Evolutionary conservation across 2,113 vertebrate species (phyloP), one percentile per base, ranked within the genome.

Genomic region (Sylvia atricapilla): DNA sequence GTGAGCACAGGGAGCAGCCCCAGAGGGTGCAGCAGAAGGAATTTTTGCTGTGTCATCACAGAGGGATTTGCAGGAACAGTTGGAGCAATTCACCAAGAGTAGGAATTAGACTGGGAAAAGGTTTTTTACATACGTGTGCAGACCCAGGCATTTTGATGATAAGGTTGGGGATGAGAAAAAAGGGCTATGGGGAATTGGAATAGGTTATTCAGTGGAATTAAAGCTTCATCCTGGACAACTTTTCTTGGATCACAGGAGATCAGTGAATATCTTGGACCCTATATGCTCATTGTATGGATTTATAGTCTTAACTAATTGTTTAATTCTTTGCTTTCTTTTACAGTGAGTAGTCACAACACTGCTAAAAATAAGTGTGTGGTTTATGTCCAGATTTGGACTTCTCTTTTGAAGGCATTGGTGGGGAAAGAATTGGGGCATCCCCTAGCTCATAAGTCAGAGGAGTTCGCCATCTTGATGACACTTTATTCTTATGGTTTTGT

Each of bases 1-100:
- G 68, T 0, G 2, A 25, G 33, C 56, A 37, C 2, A 1, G 47
- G n/a, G 5, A 3, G 35, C 33, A 77, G 37, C 46, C n/a, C 4
- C 0, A 41, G 31, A 20, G 56, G 69, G 7, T 68, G 37, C 67
- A 75, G 47, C 55, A 59, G 33, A 6, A 81, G 33, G 2, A 44
- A 17, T 33, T 68, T 35, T 47, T 64, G n/a, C 31, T 67, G 35
- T 15, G 24, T 60, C 47, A n/a, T 31, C 64, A 58, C 52, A 43
- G 55, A 55, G 12, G 21, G 43, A 46, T n/a, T 77, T 74, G 25
- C 37, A 58, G 76, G 46, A 86, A 24, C 47, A n/a, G 11, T 55
- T 70, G 39, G 56, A 53, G 60, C 19, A 80, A n/a, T 60, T 77
- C 55, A 17, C 30, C 35, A 47, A 63, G 66, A 59, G 50, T 3